These are phyloP conservation scores for Porites lutea DNA, from an alignment of 64 coral and sea anemone species.

Conservation along the genomic window DNA sequence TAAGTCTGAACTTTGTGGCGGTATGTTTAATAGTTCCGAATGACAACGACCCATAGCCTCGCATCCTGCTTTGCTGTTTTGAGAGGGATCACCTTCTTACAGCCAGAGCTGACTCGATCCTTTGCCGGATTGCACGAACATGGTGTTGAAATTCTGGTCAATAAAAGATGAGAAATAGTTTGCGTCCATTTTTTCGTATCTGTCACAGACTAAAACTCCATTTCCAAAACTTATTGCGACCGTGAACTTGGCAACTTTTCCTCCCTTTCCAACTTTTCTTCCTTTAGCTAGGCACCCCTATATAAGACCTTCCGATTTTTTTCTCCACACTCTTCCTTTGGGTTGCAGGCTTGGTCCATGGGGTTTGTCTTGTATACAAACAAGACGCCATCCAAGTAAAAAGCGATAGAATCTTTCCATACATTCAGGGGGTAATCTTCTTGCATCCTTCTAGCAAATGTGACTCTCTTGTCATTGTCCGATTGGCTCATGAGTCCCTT, in stretches of 20 bases:
- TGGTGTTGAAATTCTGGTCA: slow-evolving; percentile 35
- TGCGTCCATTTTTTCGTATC: slow-evolving; percentile 23
- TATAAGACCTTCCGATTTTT: no score
- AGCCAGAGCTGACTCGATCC: slow-evolving; percentile 14
- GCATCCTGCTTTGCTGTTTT: slow-evolving; percentile 37
- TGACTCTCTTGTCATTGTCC: no score
- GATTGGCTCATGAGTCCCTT: no score
- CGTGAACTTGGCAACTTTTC: slow-evolving; percentile 63
- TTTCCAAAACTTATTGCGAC: slow-evolving; percentile 58
- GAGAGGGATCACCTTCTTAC: slow-evolving; percentile 67
- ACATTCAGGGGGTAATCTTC: no score
- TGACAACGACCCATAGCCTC: background rate
- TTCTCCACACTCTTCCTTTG: background rate
- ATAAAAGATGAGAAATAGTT: background rate
- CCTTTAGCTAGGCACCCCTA: slow-evolving; percentile 51
- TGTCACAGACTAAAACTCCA: slow-evolving; percentile 54
- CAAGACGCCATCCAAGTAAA: slow-evolving; percentile 39
- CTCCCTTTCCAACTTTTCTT: slow-evolving; percentile 66
- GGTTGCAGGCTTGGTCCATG: slow-evolving; percentile 28
- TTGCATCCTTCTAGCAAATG: no score
- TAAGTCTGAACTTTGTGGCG: slow-evolving; percentile 62
- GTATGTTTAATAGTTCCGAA: slow-evolving; percentile 36
- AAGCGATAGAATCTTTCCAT: no score
- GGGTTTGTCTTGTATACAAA: slow-evolving; percentile 3
- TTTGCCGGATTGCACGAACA: slow-evolving; percentile 35